These are phyloP conservation scores for Anser brachyrhynchus DNA, from an alignment of 2,113 vertebrate genomes.

Conservation along the genomic window DNA sequence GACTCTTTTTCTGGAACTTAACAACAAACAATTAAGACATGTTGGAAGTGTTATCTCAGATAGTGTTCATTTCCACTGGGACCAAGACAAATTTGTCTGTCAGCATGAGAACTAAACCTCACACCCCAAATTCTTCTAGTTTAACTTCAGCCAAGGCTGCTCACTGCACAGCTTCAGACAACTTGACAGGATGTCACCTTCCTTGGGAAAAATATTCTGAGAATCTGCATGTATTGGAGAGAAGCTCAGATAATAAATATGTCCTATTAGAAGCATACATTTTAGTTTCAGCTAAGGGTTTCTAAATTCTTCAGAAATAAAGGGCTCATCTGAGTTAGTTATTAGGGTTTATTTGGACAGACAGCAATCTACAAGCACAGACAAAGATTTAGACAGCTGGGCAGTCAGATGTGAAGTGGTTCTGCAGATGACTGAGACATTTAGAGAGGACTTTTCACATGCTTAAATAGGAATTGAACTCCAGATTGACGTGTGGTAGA, in stretches of 20 bases:
- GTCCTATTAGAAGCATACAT: fast-evolving
- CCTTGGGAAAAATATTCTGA: fast-evolving
- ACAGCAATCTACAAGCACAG: not conserved
- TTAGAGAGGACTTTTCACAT: not conserved
- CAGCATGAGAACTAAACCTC: not conserved
- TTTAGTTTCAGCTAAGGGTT: not conserved
- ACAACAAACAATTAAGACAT: fast-evolving
- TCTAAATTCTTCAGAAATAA: not conserved
- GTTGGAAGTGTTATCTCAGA: not conserved
- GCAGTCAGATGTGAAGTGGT: not conserved
- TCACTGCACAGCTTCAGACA: not conserved
- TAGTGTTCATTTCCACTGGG: not conserved
- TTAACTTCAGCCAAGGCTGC: not conserved
- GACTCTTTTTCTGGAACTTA: fast-evolving
- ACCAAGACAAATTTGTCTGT: not conserved
- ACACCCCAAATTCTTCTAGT: not conserved
- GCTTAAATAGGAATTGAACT: not conserved
- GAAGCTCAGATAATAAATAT: not conserved
- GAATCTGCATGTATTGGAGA: not conserved
- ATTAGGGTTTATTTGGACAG: not conserved
- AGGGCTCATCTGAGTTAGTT: not conserved
- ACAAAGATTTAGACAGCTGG: not conserved
- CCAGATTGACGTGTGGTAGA: not conserved
- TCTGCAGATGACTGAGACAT: not conserved
- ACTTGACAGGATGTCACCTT: fast-evolving